Evolutionary conservation across 2,797 vertebrate genomes (phyloP), one percentile per base, ranked within the genome.

Genomic region (Heliangelus exortis): DNA sequence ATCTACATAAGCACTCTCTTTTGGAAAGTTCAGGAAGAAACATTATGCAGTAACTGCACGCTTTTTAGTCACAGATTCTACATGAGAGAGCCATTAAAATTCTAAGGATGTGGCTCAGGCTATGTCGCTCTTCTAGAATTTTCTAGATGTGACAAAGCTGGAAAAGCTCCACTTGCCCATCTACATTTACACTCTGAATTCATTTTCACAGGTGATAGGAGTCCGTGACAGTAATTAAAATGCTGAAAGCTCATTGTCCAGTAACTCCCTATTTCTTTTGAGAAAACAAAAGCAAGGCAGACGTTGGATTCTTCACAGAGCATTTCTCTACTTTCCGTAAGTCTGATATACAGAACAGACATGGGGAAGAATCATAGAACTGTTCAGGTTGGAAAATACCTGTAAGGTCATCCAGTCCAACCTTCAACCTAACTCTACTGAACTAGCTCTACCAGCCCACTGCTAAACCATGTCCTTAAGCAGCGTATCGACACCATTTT

Each of bases 41-140:
- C 0, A 0, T 36, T 74, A 28, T 1, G 10, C 26, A 66, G 53
- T 50, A 71, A 67, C 33, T 47, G 39, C 6, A 69, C 29, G 6
- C 2, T 89, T 77, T 66, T 69, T 86, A 89, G 28, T 10, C 22
- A 74, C 43, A 89, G 47, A 81, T 53, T 87, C 34, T 61, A 36
- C 34, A 6, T 41, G 28, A 78, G 1, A 77, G 9, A 29, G 5
- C 33, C 12, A 26, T 34, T 36, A 86, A 78, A 87, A 87, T 17
- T 50, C 15, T 7, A 84, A 12, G 23, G 33, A 41, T 48, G 4
- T 71, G 18, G 18, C 28, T 84, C 22, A 31, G 48, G 53, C 19
- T 74, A 36, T 6, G 47, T 20, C 47, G 48, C 22, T 77, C 43
- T 21, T 2, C 33, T 62, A 74, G n/a, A 81, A 7, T 9, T 76